Evolutionary conservation across 2,797 vertebrate genomes (phyloP), one percentile per base, ranked within the genome.

Genomic region (Gallinago solitaria): DNA sequence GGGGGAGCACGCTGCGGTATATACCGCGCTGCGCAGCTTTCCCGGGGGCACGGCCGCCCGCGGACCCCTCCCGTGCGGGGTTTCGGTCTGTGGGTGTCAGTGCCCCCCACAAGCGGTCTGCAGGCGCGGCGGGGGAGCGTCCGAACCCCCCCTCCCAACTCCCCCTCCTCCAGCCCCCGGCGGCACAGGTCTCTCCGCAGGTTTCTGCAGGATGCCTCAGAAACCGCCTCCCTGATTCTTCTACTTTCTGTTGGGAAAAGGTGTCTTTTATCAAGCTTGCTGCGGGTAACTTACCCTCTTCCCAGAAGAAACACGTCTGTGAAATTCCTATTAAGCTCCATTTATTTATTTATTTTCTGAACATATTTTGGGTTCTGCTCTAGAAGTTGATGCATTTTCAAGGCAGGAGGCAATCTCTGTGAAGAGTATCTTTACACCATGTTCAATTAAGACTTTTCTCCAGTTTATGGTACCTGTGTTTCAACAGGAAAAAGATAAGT

Each of bases 81-180:
- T 25, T 19, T 33, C 37, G 21, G 27, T 30, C 23, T 12, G 14
- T 2, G 83, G 18, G 37, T 41, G 39, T 33, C 73, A 5, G 64
- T 13, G 5, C 33, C 18, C 35, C 4, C 43, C 39, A 4, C 6
- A 5, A 0, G 14, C 9, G 48, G 13, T 18, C n/a, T 10, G 82
- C 70, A 8, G 50, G 19, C 13, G 8, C 30, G 17, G 54, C 47
- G 10, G 32, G 30, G 30, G 16, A 20, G 41, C 4, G 11, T 16
- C n/a, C 15, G 57, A 5, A 0, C 16, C 7, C 16, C 12, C 11
- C 21, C 9, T 9, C 37, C 37, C 37, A 37, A 12, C 37, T 0
- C 16, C 7, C 16, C 12, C 11, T 18, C 9, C 10, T 5, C 13
- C 13, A 7, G 7, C 11, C 8, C 21, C 12, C 43, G 21, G 47